Base-by-base conservation (phyloP, 92 coral and sea anemone species). In the Micromussa lordhowensis region DNA sequence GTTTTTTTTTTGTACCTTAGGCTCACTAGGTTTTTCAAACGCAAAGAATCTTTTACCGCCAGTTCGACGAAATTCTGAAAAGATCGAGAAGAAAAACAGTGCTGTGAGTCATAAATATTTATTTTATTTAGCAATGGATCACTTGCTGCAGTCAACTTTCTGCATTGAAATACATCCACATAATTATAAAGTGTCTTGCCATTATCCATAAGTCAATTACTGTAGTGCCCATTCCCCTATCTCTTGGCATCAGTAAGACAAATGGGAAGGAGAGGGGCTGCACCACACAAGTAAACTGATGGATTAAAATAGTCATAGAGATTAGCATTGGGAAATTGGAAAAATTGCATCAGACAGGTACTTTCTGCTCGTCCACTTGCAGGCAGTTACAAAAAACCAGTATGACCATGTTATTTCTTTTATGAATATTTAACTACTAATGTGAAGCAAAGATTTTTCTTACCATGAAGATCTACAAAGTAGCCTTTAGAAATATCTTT, bases 11-110 rank as follows among this genome's bases (percentile, higher is more conserved):
- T 44, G 19, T 75, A 97, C 99, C 99, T 97, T 82, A 51, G 82
- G 69, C 31, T 92, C 94, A 75, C 81, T 88, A 22, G 93, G 96
- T 85, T 88, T 85, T 44, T 91, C 94, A 29, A 90, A 61, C 1
- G 99, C 99, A 88, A 95, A 87, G 92, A 85, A 95, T 51, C 99
- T 93, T 78, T 97, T 97, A 32, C 99, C 99, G 49, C 99, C 99
- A 78, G 84, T 94, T 72, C 68, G 83, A 72, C 95, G 93, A 75
- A 93, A 94, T 77, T 96, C 99, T 96, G 71, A 30, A 74, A 35
- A 36, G 57, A 28, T 7, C 10, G 51, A 44, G 51, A 44, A 44
- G 72, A 4, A 29, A 53, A 53, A n/a, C 26, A n/a, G n/a, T n/a
- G 17, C 28, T 34, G 3, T 8, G 1, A 32, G 3, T 5, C 14